Evolutionary conservation across 1,140 invertebrate genomes (phyloP), one percentile per base, ranked within the genome.

Genomic region (Eupeodes corollae): DNA sequence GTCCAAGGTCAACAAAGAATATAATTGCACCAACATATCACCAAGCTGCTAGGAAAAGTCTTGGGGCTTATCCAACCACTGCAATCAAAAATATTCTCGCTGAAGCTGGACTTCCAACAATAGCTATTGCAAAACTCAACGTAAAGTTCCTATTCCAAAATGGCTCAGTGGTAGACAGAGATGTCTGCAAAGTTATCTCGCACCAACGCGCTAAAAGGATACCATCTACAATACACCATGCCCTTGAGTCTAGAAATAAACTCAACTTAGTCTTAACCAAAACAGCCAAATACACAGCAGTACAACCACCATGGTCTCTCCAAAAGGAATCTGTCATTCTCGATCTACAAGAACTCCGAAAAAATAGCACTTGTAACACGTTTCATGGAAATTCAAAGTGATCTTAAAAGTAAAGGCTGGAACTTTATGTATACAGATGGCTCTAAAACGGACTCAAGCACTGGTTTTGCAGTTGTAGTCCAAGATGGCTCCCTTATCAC

Each of bases 391-490:
- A 34, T 46, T 26, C 8, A 3, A 5, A 26, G n/a, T 8, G 21
- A 26, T 26, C 21, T 26, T 26, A 26, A 3, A 5, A 8, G 21
- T 3, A 26, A 26, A 26, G 21, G 21, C 3, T 26, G 44, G 34
- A 15, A 5, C 8, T 46, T 46, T n/a, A 8, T 46, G n/a, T 38
- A 26, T 21, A 38, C 44, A 10, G 44, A 46, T 30, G 44, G 8
- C 11, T 46, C 44, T 16, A 46, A 46, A 38, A 46, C 44, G n/a
- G n/a, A n/a, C n/a, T n/a, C n/a, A n/a, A n/a, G n/a, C 12, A 46
- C 44, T 18, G 44, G 18, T 19, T 38, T 46, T n/a, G 21, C 21
- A 26, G 21, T 26, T 26, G 8, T 8, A 8, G 3, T 8, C 3
- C 21, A 26, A 3, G 21, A 26, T 26, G 21, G 21, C 3, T 26